Evolutionary conservation across 1,140 invertebrate genomes (phyloP), one percentile per base, ranked within the genome.

Genomic region (Scaptomyza hsui): DNA sequence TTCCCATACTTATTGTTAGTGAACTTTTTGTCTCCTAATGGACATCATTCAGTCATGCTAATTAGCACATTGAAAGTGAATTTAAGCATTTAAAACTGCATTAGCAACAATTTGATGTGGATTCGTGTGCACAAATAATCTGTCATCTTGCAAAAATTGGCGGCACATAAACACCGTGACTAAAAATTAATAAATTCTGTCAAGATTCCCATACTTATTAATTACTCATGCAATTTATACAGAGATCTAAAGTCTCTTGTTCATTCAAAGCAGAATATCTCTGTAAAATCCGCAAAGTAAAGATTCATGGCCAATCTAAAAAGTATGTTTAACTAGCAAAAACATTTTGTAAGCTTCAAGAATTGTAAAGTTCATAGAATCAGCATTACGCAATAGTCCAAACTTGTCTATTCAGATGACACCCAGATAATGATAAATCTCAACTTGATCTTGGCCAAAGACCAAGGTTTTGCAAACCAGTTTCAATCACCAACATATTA

Each of bases 341-440:
- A 42, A 10, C 16, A 45, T 19, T 49, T 42, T 53, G 32, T 63
- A 39, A 19, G 39, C 32, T 15, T 18, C 10, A 12, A 35, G n/a
- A 42, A 37, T 68, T 45, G 41, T 39, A 78, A 88, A 86, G 74
- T 82, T 75, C 73, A 78, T 19, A 4, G 32, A 37, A 35, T 35
- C 2, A 35, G 10, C 42, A 77, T 86, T 81, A 70, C 80, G 80
- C 73, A 76, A 77, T 44, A 51, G 24, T 21, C 18, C 13, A 85
- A 88, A 86, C 69, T 75, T 44, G 81, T 88, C 72, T 67, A 51
- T 63, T 64, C 60, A 72, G 79, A 65, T 65, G 51, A 45, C 53
- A 57, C 45, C 60, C 76, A 29, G 82, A 65, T 81, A 86, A 75
- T 81, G 59, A 68, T 75, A 64, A 18, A 35, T 12, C 16, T 61